Evolutionary conservation across 2,888 invertebrate species (phyloP), one percentile per base, ranked within the genome.

Genomic region (Pimpla rufipes): DNA sequence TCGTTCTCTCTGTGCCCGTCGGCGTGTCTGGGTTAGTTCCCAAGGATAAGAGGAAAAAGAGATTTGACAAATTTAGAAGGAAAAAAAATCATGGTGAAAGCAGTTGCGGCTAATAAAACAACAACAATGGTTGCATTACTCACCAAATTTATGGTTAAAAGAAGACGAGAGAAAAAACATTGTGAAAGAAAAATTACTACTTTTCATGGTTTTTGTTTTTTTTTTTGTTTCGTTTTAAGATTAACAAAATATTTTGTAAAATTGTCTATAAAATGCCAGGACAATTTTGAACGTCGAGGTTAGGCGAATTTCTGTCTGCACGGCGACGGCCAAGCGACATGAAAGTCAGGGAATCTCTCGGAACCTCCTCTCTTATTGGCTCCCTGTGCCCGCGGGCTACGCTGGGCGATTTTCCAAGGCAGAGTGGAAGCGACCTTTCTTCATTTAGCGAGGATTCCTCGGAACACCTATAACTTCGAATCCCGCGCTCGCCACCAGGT

Each of bases 261-360:
- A 5, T 29, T 29, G 29, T 29, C 3, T 29, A 3, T 29, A 29
- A 29, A 29, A 5, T 29, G 29, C 5, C 29, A 5, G 29, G 29
- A 5, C 29, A 29, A 29, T 29, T 29, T 29, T 5, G 5, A 29
- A 29, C 29, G 29, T 29, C 5, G 5, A 29, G 29, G 3, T 29
- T 29, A 3, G 29, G 29, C 29, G 29, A 29, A 29, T 29, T 29
- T 5, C 5, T 5, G 29, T 2, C 3, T 10, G 45, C 45, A n/a
- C 11, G 29, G 55, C 55, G 55, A 55, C 40, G 18, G 47, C 59
- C 37, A 70, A 52, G 73, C 79, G 74, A 83, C 87, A 79, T 76
- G 37, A 81, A 86, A 85, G 85, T 81, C 85, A 84, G 18, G 62
- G 83, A 85, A 88, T 85, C 83, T 80, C 83, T 84, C 82, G 81